Percentiles rank a stretch among this genome's conserved stretches.
Conservation (phyloP, 2,797 vertebrate species). For the Pangasius larnaudii region DNA sequence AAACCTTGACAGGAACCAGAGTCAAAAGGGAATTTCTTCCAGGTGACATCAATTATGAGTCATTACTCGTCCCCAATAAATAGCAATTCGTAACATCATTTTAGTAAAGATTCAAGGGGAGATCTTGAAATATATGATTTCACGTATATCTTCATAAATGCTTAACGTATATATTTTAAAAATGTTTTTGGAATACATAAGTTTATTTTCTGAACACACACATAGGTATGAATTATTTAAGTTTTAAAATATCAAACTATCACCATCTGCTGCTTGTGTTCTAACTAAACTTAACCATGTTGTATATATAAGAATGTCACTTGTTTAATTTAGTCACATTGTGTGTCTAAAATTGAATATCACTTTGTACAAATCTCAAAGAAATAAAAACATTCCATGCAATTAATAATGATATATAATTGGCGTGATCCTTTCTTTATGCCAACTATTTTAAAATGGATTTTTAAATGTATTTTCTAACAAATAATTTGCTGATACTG, state of each 20-base stretch:
- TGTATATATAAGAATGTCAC: not conserved
- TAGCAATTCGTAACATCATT: not conserved
- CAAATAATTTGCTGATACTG: not conserved
- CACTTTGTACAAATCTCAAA: not conserved
- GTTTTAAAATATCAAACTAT: not conserved
- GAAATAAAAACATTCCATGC: not conserved
- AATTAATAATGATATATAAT: not conserved
- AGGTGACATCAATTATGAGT: not conserved
- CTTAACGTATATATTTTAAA: not conserved
- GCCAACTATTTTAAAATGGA: not conserved
- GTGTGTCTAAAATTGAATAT: slow-evolving; percentile 1
- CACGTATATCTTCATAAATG: not conserved
- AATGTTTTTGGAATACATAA: too few species aligned
- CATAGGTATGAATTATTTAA: too few species aligned
- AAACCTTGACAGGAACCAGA: not conserved
- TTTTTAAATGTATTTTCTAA: not conserved
- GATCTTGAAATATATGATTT: not conserved
- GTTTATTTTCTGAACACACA: too few species aligned
- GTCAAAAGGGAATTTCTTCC: not conserved
- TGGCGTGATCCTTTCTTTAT: not conserved
- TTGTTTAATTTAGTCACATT: too few species aligned
- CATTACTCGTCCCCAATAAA: not conserved
- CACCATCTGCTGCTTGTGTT: not conserved
- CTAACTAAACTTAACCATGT: not conserved
- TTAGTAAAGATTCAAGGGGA: not conserved